These are phyloP conservation scores for Heliconius himera DNA, from an alignment of 1,140 invertebrate genomes.

Conservation along the genomic window DNA sequence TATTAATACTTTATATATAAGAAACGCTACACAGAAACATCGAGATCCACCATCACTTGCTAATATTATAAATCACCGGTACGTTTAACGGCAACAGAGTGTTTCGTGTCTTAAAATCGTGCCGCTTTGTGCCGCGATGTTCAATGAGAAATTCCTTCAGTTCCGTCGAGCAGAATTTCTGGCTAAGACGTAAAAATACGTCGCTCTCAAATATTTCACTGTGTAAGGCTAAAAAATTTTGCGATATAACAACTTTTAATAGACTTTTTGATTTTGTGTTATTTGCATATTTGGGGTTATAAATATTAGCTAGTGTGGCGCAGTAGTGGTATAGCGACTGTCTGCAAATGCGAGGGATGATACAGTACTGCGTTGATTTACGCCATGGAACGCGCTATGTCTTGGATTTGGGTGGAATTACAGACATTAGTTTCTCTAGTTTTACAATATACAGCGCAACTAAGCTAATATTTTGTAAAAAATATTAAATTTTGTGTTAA, in stretches of 20 bases:
- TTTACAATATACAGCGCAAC: too few species aligned
- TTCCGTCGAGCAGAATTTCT: slow-evolving; percentile 46
- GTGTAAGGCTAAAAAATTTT: background rate
- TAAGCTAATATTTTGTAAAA: too few species aligned
- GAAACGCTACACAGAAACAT: background rate
- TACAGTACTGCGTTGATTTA: too few species aligned
- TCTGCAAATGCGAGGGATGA: too few species aligned
- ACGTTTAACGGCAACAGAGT: slow-evolving; percentile 12
- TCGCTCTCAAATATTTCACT: slow-evolving; percentile 40
- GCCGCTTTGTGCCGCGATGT: slow-evolving; percentile 49
- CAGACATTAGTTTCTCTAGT: too few species aligned
- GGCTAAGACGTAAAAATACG: slow-evolving; percentile 51
- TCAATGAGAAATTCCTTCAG: slow-evolving; percentile 54
- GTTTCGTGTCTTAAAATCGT: slow-evolving; percentile 45
- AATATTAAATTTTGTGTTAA: too few species aligned
- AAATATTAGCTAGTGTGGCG: too few species aligned
- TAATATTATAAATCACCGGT: slow-evolving; percentile 28
- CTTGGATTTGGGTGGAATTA: too few species aligned
- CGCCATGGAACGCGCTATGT: too few species aligned
- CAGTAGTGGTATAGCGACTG: too few species aligned
- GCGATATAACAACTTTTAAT: background rate
- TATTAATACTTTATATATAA: background rate
- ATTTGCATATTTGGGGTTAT: too few species aligned
- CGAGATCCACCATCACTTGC: background rate
- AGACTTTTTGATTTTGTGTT: too few species aligned